Base-by-base conservation (phyloP, 2,113 vertebrate species). In the Callionymus lyra region DNA sequence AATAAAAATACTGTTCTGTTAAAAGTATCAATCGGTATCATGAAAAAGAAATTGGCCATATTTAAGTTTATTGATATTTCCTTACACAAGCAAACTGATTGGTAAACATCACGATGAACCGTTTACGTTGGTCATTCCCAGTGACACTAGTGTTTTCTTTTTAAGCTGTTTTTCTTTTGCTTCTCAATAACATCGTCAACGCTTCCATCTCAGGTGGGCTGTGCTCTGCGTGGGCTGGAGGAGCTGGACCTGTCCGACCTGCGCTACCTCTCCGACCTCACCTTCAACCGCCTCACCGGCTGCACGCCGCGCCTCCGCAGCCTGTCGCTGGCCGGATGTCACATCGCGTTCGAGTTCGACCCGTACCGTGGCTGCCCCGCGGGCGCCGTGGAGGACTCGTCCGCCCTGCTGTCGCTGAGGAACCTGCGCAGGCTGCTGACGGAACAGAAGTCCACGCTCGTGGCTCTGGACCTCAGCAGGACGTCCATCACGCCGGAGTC, bases 161-260 rank as follows among this genome's bases (percentile, higher is more conserved):
- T n/a, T n/a, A n/a, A n/a, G n/a, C n/a, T n/a, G n/a, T n/a, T n/a
- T n/a, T n/a, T n/a, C n/a, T n/a, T n/a, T n/a, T n/a, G n/a, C n/a
- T n/a, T n/a, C n/a, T n/a, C n/a, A n/a, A n/a, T n/a, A n/a, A n/a
- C n/a, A n/a, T n/a, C n/a, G n/a, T n/a, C n/a, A n/a, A n/a, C 6
- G 17, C n/a, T 27, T 31, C 43, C 9, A 9, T 37, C 41, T 6
- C 48, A 86, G 83, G 82, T 86, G 10, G 47, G 41, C 2, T 48
- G 54, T 0, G 80, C 82, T 1, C 52, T 90, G 52, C 60, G 34
- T 1, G 68, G 82, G 46, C 82, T 93, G 35, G 70, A 79, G 56
- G 85, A 91, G 55, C 84, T 92, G 56, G 80, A 82, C 38, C 63
- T 91, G 16, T 86, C 88, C 4, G 60, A 85, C 53, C 69, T 93